phyloP scores from a whole-genome alignment of 1,140 invertebrate species.

The Orchestia grillus region DNA sequence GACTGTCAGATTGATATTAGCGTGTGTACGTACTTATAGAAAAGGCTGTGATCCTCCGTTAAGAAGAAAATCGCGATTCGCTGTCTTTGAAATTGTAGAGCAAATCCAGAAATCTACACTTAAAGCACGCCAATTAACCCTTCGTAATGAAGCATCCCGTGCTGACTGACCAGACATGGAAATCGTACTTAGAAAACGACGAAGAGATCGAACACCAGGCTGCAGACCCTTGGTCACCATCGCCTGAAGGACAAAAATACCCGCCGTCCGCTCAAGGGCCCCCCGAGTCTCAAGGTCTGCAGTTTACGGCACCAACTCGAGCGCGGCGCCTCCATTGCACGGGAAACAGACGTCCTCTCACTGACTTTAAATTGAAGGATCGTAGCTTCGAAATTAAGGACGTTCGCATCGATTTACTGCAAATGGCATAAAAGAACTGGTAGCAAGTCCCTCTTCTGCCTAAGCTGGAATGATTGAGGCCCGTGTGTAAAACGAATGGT shows the following conservation, averaged over 20 bases:
- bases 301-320: not conserved
- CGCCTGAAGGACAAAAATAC: not conserved
- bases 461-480: not conserved
- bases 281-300: not conserved
- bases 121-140: no score
- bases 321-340: not conserved
- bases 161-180: not conserved
- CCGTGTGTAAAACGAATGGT: not conserved
- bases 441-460: not conserved
- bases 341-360: slow-evolving; percentile 10
- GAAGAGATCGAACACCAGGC: not conserved
- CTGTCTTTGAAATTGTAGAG: no score
- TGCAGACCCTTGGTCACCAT: not conserved
- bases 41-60: no score
- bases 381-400: not conserved
- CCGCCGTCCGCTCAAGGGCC: not conserved
- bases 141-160: not conserved
- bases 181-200: not conserved
- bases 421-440: not conserved
- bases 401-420: not conserved
- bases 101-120: no score
- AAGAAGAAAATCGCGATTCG: no score
- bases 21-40: no score
- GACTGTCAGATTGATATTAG: no score
- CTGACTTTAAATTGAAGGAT: slow-evolving; percentile 50